phyloP scores from a whole-genome alignment of 1,140 invertebrate genomes.

The Drosophila micromelanica region DNA sequence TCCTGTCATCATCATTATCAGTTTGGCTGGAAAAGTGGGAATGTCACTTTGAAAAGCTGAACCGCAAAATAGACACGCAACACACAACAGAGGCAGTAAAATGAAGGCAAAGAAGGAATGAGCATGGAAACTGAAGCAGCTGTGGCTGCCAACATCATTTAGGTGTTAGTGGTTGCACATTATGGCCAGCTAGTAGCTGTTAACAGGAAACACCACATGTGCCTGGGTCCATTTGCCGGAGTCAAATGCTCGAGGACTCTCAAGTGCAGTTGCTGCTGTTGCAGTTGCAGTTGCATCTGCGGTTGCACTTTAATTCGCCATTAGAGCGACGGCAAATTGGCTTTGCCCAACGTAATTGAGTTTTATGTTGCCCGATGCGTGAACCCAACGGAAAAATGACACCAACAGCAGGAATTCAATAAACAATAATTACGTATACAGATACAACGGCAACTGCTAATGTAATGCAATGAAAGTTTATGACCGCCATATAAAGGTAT shows the following conservation, averaged over 20 bases:
- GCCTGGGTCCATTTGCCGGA: background rate
- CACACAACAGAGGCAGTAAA: slow-evolving; percentile 6
- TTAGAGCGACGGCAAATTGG: slow-evolving; percentile 32
- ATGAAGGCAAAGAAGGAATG: slow-evolving; percentile 6
- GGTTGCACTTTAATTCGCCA: slow-evolving; percentile 45
- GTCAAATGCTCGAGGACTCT: slow-evolving; percentile 25
- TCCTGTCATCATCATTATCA: slow-evolving; percentile 72
- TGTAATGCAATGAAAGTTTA: slow-evolving; percentile 39
- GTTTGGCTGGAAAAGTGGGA: slow-evolving; percentile 40
- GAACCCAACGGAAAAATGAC: slow-evolving; percentile 6
- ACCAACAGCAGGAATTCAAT: slow-evolving; percentile 16
- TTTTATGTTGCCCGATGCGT: slow-evolving; percentile 48
- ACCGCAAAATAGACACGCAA: slow-evolving; percentile 40
- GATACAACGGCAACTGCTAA: background rate
- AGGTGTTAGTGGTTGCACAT: slow-evolving; percentile 49
- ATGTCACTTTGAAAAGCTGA: slow-evolving; percentile 54
- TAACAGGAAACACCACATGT: slow-evolving; percentile 11
- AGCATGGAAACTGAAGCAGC: slow-evolving; percentile 13
- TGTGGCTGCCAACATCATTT: slow-evolving; percentile 31
- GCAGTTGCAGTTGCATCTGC: slow-evolving; percentile 16
- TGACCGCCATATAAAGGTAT: slow-evolving; percentile 14
- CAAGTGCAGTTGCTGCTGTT: slow-evolving; percentile 19
- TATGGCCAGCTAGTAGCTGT: slow-evolving; percentile 66
- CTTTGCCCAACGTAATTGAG: slow-evolving; percentile 59
- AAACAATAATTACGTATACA: slow-evolving; percentile 41